Conservation (phyloP, 2,888 invertebrate genomes). For the Cremastobaeus sp. region DNA sequence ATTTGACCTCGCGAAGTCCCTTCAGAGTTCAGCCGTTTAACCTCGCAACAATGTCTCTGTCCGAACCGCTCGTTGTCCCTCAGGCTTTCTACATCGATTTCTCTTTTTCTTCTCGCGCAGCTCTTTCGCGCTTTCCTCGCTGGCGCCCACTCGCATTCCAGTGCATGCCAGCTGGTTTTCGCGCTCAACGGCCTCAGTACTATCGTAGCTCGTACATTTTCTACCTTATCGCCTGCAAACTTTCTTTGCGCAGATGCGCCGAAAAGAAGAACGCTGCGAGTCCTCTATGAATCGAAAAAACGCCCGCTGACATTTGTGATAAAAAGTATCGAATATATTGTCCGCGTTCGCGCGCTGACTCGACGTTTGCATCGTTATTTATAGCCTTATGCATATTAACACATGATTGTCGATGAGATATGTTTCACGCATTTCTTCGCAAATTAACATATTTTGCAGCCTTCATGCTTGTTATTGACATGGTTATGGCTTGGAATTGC, state of each 20-base stretch:
- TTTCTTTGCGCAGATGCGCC: conserved; percentile 56
- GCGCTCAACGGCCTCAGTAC: conserved; percentile 41
- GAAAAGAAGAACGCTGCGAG: conserved; percentile 57
- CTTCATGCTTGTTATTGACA: conserved; percentile 45
- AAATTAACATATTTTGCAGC: conserved; percentile 50
- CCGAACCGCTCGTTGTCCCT: conserved; percentile 51
- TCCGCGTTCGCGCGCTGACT: conserved; percentile 25
- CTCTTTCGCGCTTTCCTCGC: conserved; percentile 28
- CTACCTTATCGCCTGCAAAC: conserved; percentile 56
- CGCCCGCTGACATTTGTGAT: conserved; percentile 48
- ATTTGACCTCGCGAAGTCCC: conserved; percentile 71
- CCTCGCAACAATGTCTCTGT: conserved; percentile 75
- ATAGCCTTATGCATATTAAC: conserved; percentile 53
- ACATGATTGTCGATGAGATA: conserved; percentile 54
- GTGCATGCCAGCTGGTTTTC: conserved; percentile 56
- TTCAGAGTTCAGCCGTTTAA: conserved; percentile 75
- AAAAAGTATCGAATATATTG: conserved; percentile 59
- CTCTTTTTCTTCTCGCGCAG: conserved; percentile 36
- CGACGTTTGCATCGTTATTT: conserved; percentile 39
- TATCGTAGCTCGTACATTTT: conserved; percentile 60
- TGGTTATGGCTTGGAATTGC: conserved; percentile 32
- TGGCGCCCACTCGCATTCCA: conserved; percentile 62
- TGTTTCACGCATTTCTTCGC: conserved; percentile 23
- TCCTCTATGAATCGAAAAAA: conserved; percentile 48
- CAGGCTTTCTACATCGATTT: conserved; percentile 47